Evolutionary conservation across 2,888 invertebrate species (phyloP), one percentile per base, ranked within the genome.

Genomic region (Tupiocoris notatus): DNA sequence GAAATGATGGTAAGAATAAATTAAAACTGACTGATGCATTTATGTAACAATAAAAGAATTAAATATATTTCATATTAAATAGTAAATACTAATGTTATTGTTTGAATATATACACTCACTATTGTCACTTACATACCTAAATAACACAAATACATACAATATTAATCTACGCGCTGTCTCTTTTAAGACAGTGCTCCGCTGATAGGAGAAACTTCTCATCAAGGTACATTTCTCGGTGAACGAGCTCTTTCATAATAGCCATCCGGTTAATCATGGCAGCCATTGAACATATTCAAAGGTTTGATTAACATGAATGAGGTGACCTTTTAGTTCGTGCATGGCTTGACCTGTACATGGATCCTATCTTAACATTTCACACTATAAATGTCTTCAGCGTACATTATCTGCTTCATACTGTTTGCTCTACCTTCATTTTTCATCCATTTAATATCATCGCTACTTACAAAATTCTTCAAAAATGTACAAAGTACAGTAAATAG

Each of bases 1-100:
- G n/a, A n/a, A n/a, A n/a, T n/a, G n/a, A n/a, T n/a, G n/a, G n/a
- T n/a, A 39, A 39, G 25, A 73, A 17, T n/a, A 22, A 39, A 39
- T 17, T 73, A 54, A 73, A 73, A 73, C 73, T 63, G 62, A 63
- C 73, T 73, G 62, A 73, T 73, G 63, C 63, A 73, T 73, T 73
- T 73, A 73, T 73, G 62, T 73, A 73, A 73, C 73, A 73, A 73
- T 73, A 73, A 71, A 78, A 78, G 74, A 77, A 73, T 78, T 78
- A 76, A 77, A 78, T 78, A 78, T 75, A 78, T 73, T 76, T 76
- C 24, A 77, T 78, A 78, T 78, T 78, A 78, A 77, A 77, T 78
- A 78, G 62, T 66, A 64, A 65, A 62, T 61, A 67, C 71, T 77
- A 74, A 59, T 67, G 67, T 64, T 67, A 67, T 64, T 76, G 62